Base-by-base conservation (phyloP, 2,113 vertebrate genomes). In the Cervus canadensis region DNA sequence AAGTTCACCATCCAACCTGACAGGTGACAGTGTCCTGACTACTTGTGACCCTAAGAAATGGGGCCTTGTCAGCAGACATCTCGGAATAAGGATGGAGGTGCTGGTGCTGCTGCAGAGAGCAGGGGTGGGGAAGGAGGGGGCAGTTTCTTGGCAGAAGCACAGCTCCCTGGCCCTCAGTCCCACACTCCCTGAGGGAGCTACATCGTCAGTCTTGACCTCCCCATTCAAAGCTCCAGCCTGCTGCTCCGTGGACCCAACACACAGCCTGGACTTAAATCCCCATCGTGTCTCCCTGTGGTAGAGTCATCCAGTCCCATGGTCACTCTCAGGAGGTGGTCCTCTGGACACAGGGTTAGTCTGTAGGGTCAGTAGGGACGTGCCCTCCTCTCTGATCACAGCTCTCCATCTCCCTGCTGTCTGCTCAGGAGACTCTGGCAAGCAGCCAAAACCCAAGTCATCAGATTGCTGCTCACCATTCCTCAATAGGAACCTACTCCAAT, bases 281-380 rank as follows among this genome's bases (percentile, higher is more conserved):
- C 17, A 48, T 30, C 7, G 0, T 48, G 26, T 79, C 43, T 79
- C 76, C 43, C 14, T 28, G 25, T 9, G 14, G 14, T 3, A 7
- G 33, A 19, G 25, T 79, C 26, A 8, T 17, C 43, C 74, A 48
- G 1, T 78, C 74, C 43, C 14, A 2, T 5, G 43, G 43, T 30
- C 43, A 15, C 43, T 17, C 14, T 7, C 7, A 48, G 43, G 26
- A 48, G 26, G 43, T 8, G 14, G 43, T 30, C 43, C 43, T 48
- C 6, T 78, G 43, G 76, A 48, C 43, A 28, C 43, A 28, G 14
- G 14, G 43, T 7, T 28, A 1, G 43, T 16, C 76, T 28, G 76
- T 30, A 28, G 4, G 26, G 3, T 5, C 13, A 48, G 76, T 45
- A 16, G 43, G 43, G 43, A 45, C 0, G 0, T 9, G 43, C 76